phyloP scores from a whole-genome alignment of 2,113 vertebrate genomes.

The Stictonetta naevosa region DNA sequence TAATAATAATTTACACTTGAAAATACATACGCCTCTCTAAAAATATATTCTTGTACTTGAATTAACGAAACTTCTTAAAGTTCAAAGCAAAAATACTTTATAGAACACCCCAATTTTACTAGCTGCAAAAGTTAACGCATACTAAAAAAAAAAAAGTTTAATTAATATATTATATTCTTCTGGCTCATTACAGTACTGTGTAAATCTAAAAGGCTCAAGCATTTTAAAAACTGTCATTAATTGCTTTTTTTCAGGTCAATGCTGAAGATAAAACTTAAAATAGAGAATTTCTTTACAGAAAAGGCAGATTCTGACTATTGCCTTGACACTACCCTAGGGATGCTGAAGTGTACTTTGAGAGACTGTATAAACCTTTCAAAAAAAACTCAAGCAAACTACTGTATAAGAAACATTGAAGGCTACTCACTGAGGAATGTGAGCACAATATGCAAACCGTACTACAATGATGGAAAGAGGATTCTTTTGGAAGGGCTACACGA shows the following conservation, averaged over 20 bases:
- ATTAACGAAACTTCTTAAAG: background rate
- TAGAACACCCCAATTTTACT: background rate
- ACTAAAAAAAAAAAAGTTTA: background rate
- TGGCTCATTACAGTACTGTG: background rate
- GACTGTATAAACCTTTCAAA: background rate
- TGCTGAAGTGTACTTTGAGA: background rate
- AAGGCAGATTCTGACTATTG: background rate
- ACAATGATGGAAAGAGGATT: background rate
- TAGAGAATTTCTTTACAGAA: background rate
- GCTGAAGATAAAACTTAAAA: background rate
- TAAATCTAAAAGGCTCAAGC: background rate
- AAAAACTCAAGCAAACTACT: background rate
- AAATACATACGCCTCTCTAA: background rate
- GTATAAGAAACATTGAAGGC: background rate
- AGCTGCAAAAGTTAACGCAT: background rate
- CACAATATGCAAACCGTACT: background rate
- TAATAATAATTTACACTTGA: slow-evolving; percentile 19
- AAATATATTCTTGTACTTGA: background rate
- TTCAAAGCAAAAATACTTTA: background rate
- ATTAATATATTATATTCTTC: background rate
- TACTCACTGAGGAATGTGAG: background rate
- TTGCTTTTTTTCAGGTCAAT: background rate
- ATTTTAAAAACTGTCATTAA: background rate
- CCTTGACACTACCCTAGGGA: background rate
- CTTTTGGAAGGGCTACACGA: background rate